Base-by-base conservation (phyloP, 2,888 invertebrate species). In the Agrotis exclamationis region DNA sequence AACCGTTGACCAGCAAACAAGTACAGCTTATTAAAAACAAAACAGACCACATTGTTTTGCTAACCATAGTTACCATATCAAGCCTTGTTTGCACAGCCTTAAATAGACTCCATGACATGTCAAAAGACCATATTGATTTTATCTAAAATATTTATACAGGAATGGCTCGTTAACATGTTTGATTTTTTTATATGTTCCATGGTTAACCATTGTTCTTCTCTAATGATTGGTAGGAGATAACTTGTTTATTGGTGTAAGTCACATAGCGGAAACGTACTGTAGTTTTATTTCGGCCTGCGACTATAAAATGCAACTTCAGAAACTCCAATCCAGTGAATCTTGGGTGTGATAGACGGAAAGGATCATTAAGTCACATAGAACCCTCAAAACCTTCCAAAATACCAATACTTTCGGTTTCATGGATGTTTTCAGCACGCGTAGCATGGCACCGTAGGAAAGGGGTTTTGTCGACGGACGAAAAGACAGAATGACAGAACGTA, bases 51-150 rank as follows among this genome's bases (percentile, higher is more conserved):
- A 76, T 76, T n/a, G 13, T 66, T 66, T 39, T 47, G 22, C 1
- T 14, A 13, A n/a, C n/a, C 28, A n/a, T 24, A 22, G n/a, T 16
- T 20, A 20, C 7, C n/a, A 33, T 33, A 7, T n/a, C 6, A 2
- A n/a, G 14, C n/a, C 18, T 54, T 20, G 53, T 59, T 63, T n/a
- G 57, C 9, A 7, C 24, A 39, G 20, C 58, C 18, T 48, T 79
- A 74, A 50, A 62, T 79, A 45, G 16, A 50, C n/a, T 13, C 11
- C 4, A 18, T 80, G 7, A 67, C 76, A 62, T 76, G 76, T 54
- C n/a, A 50, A 59, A 6, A 54, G 13, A 14, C 28, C 50, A 74
- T 74, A 24, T 63, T 74, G 80, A 76, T 76, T 22, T 13, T 63
- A 75, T 75, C 74, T 45, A 3, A 13, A 14, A 44, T 57, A 57